phyloP scores from a whole-genome alignment of 1,140 invertebrate species.

The Leptoteleia sp. region DNA sequence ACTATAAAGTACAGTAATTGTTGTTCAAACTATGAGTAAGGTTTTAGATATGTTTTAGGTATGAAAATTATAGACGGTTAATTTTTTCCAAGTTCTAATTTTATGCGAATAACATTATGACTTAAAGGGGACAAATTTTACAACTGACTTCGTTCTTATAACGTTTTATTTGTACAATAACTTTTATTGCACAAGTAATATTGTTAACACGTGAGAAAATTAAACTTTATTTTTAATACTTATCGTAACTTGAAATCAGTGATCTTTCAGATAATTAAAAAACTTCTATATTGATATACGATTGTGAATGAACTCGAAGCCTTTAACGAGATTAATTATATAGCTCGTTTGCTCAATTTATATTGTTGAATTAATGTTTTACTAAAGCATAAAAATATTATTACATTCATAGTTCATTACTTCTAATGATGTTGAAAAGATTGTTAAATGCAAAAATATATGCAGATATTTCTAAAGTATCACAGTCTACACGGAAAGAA shows the following conservation, averaged over 20 bases:
- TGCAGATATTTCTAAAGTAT: constrained; percentile 27
- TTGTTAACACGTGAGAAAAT: too few relatives aligned
- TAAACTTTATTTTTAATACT: not conserved
- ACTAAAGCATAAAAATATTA: constrained; percentile 23
- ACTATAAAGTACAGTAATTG: too few relatives aligned
- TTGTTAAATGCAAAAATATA: constrained; percentile 14
- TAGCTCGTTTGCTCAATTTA: constrained; percentile 18
- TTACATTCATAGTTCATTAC: constrained; percentile 6
- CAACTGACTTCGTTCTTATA: too few relatives aligned
- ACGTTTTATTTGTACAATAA: too few relatives aligned
- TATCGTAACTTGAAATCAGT: not conserved
- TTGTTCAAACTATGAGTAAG: too few relatives aligned
- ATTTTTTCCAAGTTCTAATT: too few relatives aligned
- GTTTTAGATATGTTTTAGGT: too few relatives aligned
- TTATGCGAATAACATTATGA: too few relatives aligned
- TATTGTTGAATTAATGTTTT: constrained; percentile 47
- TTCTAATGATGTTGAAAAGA: not conserved
- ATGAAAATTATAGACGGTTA: too few relatives aligned
- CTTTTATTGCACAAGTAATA: too few relatives aligned
- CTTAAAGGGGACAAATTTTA: too few relatives aligned
- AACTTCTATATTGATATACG: constrained; percentile 8
- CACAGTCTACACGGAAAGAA: too few relatives aligned
- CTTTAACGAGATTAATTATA: constrained; percentile 36
- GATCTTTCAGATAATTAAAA: constrained; percentile 34
- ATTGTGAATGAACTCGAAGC: constrained; percentile 1